Conservation (phyloP, 2,888 invertebrate genomes). For the Mythimna lalbum region DNA sequence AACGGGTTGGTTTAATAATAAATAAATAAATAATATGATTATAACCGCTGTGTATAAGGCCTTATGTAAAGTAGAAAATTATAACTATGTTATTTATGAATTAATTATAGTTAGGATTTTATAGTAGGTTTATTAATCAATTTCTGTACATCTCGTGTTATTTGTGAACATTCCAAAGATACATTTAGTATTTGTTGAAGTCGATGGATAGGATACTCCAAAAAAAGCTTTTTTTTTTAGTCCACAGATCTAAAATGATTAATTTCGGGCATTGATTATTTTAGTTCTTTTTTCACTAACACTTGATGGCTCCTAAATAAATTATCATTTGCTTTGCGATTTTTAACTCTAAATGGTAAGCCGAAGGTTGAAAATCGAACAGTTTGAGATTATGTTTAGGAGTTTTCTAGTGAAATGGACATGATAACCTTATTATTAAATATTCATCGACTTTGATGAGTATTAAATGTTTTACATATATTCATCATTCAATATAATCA, state of each 20-base stretch:
- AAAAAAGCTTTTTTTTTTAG: neutral
- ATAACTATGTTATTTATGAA: constrained; percentile 61
- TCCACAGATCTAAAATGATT: neutral
- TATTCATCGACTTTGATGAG: constrained; percentile 11
- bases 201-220: neutral
- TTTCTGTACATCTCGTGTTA: constrained; percentile 48
- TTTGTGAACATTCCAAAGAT: constrained; percentile 67
- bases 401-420: neutral
- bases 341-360: neutral
- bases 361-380: neutral
- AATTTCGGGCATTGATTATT: neutral
- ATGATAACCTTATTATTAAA: neutral
- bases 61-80: constrained; percentile 67
- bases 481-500: neutral
- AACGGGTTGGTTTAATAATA: constrained; percentile 39
- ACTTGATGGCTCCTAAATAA: neutral
- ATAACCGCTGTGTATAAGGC: constrained; percentile 66
- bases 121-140: constrained; percentile 64
- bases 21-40: constrained; percentile 36
- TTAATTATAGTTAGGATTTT: constrained; percentile 72
- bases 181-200: constrained; percentile 25
- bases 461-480: neutral
- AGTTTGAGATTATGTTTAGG: neutral
- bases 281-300: neutral
- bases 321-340: neutral